phyloP scores from a whole-genome alignment of 2,888 invertebrate species.

The Busseola fusca region DNA sequence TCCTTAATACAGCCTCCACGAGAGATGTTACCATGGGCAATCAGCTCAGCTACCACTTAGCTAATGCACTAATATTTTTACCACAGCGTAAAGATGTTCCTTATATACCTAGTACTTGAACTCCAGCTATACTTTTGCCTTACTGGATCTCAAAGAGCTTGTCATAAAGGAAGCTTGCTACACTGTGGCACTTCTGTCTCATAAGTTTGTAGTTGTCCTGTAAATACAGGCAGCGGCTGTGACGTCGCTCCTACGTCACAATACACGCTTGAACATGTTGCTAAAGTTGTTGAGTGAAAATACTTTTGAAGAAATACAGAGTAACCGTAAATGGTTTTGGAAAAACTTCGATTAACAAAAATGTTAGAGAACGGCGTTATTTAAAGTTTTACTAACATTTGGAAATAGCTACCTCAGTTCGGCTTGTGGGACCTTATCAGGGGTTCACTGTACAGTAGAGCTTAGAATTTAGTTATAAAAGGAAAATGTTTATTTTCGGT shows the following conservation, averaged over 20 bases:
- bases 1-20: background rate
- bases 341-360: constrained; percentile 9
- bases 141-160: background rate
- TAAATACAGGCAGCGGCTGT: constrained; percentile 38
- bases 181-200: constrained; percentile 8
- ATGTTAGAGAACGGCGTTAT: constrained; percentile 14
- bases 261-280: constrained; percentile 37
- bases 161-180: background rate
- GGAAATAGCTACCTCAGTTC: background rate
- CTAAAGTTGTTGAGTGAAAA: constrained; percentile 38
- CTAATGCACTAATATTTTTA: constrained; percentile 30
- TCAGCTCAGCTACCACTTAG: constrained; percentile 7
- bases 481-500: background rate
- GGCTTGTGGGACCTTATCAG: background rate
- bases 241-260: constrained; percentile 45
- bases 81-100: background rate
- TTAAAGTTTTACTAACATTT: constrained; percentile 14
- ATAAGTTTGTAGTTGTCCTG: background rate
- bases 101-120: background rate
- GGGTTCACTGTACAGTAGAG: background rate
- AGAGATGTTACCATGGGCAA: background rate
- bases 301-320: constrained; percentile 36
- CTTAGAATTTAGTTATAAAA: background rate
- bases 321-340: constrained; percentile 9
- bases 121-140: background rate